phyloP scores from a whole-genome alignment of 2,797 vertebrate species.

The Danio choprae region DNA sequence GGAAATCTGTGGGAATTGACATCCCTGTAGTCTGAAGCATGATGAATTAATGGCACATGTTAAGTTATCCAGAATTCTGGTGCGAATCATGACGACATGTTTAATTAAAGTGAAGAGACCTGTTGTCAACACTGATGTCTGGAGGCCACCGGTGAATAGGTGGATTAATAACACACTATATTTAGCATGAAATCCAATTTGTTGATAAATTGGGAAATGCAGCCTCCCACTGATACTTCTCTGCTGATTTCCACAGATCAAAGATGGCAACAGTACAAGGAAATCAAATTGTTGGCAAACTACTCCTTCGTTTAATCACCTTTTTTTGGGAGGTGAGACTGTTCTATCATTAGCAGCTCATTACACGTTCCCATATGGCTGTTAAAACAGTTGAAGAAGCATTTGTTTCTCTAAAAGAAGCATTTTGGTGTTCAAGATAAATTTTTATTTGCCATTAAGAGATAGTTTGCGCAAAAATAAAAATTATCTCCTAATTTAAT shows the following conservation, averaged over 20 bases:
- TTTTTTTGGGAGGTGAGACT: neutral
- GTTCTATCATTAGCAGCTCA: slow-evolving; percentile 23
- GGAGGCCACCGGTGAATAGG: slow-evolving; percentile 35
- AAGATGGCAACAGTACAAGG: slow-evolving; percentile 6
- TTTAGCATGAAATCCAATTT: slow-evolving; percentile 54
- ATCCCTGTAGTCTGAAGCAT: neutral
- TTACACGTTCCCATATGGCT: slow-evolving; percentile 19
- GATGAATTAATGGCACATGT: slow-evolving; percentile 3
- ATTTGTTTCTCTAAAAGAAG: neutral
- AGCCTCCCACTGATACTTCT: slow-evolving; percentile 7
- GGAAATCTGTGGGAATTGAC: no score
- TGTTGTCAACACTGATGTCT: slow-evolving; percentile 50
- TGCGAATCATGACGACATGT: slow-evolving; percentile 49
- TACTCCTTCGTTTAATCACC: slow-evolving; percentile 24
- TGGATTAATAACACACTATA: slow-evolving; percentile 54
- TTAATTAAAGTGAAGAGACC: slow-evolving; percentile 57
- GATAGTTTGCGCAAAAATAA: no score
- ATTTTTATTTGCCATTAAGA: no score
- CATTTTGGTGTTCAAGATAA: neutral
- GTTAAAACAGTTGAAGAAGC: neutral
- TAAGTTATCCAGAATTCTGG: neutral
- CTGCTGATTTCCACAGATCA: slow-evolving; percentile 30
- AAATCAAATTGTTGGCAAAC: slow-evolving; percentile 24
- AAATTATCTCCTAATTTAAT: no score
- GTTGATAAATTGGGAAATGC: slow-evolving; percentile 46